phyloP scores from a whole-genome alignment of 2,888 invertebrate species.

The Ophion slaviceki region DNA sequence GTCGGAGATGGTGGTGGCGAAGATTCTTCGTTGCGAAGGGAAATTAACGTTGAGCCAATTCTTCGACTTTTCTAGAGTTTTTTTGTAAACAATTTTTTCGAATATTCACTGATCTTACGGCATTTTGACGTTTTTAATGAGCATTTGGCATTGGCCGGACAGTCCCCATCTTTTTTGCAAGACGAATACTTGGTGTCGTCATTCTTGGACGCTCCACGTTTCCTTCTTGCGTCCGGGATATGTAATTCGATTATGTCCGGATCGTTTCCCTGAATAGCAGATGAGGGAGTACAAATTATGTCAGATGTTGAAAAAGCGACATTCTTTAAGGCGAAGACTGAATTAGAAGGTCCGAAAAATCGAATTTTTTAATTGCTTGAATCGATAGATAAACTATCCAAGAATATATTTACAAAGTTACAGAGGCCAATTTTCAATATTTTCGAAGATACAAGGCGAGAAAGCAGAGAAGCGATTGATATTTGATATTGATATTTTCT shows the following conservation, averaged over 20 bases:
- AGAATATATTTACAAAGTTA: too few relatives aligned
- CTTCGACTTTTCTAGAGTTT: not conserved
- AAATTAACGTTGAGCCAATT: not conserved
- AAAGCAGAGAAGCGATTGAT: too few relatives aligned
- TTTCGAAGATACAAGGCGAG: too few relatives aligned
- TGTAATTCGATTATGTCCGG: conserved; percentile 72
- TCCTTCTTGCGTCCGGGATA: conserved; percentile 68
- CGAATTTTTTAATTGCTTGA: too few relatives aligned
- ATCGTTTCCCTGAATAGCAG: conserved; percentile 55
- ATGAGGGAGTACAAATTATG: not conserved
- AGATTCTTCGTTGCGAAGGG: not conserved
- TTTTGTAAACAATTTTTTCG: not conserved
- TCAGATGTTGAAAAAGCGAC: not conserved
- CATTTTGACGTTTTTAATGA: conserved; percentile 26
- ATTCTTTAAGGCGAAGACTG: too few relatives aligned
- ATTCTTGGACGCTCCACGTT: conserved; percentile 62
- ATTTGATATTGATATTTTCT: too few relatives aligned
- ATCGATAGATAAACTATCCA: too few relatives aligned
- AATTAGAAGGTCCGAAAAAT: too few relatives aligned
- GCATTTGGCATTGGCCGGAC: conserved; percentile 61
- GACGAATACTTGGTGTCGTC: not conserved
- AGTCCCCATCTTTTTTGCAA: conserved; percentile 69
- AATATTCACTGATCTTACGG: conserved; percentile 26
- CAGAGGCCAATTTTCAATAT: too few relatives aligned
- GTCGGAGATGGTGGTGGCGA: not conserved